These are phyloP conservation scores for Scomber scombrus DNA, from an alignment of 2,113 vertebrate genomes.

Conservation along the genomic window DNA sequence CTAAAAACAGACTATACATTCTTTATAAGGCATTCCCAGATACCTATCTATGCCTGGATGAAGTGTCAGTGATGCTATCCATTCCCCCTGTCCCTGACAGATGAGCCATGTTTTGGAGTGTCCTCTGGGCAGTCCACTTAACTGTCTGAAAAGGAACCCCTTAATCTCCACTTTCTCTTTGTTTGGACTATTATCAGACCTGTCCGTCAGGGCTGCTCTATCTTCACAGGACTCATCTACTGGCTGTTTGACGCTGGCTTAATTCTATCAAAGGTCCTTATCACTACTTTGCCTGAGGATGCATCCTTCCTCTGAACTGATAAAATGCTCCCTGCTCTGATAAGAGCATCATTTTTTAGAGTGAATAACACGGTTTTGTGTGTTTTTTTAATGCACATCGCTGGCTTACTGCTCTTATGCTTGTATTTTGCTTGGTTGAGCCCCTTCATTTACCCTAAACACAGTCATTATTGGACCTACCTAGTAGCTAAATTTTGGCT, in stretches of 20 bases:
- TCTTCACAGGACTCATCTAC: constrained; percentile 80
- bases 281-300: constrained; percentile 73
- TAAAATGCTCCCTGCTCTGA: constrained; percentile 41
- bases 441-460: not conserved
- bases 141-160: constrained; percentile 77
- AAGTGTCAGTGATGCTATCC: constrained; percentile 72
- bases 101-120: constrained; percentile 76
- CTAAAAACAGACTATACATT: constrained; percentile 40
- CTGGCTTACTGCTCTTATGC: not conserved
- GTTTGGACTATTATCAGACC: constrained; percentile 79
- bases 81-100: constrained; percentile 72
- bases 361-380: constrained; percentile 28
- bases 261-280: constrained; percentile 80
- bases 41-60: constrained; percentile 51
- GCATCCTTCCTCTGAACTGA: constrained; percentile 64
- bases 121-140: constrained; percentile 80
- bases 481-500: not conserved
- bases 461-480: not conserved
- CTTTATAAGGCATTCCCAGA: constrained; percentile 64
- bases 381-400: constrained; percentile 13
- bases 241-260: constrained; percentile 74
- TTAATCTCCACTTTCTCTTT: constrained; percentile 85
- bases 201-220: constrained; percentile 77
- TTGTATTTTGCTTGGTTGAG: constrained; percentile 13
- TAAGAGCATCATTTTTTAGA: constrained; percentile 41